Conservation (phyloP, 2,888 invertebrate genomes). For the Cybosia mesomella region DNA sequence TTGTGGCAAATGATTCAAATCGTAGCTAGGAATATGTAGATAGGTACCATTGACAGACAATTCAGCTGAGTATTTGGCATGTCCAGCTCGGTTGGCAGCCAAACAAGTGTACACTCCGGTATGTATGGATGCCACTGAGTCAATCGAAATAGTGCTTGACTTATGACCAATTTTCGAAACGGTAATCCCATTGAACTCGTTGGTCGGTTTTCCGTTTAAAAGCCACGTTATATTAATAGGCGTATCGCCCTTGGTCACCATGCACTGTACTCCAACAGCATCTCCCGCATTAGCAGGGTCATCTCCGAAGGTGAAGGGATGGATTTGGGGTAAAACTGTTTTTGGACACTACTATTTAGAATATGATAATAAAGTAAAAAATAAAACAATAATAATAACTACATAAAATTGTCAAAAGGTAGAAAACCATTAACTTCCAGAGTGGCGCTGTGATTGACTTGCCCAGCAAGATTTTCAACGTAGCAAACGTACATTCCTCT, state of each 20-base stretch:
- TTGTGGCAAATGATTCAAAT: neutral
- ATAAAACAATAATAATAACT: conserved; percentile 45
- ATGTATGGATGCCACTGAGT: conserved; percentile 90
- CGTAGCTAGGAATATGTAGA: conserved; percentile 3
- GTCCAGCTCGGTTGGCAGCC: conserved; percentile 24
- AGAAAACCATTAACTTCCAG: conserved; percentile 91
- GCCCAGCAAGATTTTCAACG: conserved; percentile 90
- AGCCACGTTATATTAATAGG: conserved; percentile 92
- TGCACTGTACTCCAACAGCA: conserved; percentile 90
- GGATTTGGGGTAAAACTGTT: conserved; percentile 87
- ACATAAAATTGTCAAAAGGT: conserved; percentile 51
- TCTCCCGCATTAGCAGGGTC: conserved; percentile 92
- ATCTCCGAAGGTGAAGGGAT: conserved; percentile 92
- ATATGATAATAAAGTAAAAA: conserved; percentile 22
- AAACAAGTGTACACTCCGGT: conserved; percentile 87
- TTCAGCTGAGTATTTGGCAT: conserved; percentile 67
- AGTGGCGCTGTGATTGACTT: conserved; percentile 89
- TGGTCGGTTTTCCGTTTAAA: conserved; percentile 88
- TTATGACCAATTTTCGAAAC: conserved; percentile 88
- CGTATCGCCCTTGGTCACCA: conserved; percentile 92
- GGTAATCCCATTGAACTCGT: conserved; percentile 82
- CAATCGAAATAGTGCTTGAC: conserved; percentile 90
- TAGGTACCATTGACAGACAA: conserved; percentile 65
- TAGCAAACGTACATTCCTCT: conserved; percentile 92
- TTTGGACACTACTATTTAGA: conserved; percentile 26